Evolutionary conservation across 2,797 vertebrate genomes (phyloP).

Genomic region (Mionectes olivaceus): DNA sequence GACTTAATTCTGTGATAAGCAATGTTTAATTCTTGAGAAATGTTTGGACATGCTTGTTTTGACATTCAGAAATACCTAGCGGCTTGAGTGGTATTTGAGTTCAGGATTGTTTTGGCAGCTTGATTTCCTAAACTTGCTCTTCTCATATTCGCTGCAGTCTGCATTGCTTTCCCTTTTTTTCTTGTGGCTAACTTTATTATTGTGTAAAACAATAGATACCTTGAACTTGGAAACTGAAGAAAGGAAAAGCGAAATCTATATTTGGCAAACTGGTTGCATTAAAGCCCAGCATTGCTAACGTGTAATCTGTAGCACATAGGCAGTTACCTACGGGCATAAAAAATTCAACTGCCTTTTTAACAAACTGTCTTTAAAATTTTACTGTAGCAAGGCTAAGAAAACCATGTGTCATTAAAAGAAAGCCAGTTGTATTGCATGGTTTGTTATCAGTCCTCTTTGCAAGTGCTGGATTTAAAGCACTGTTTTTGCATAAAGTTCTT

Average conservation of each 20-base stretch:
- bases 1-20: slow-evolving; percentile 2
- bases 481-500: background rate
- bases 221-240: slow-evolving; percentile 28
- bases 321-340: background rate
- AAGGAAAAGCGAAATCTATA: background rate
- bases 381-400: background rate
- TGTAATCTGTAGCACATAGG: background rate
- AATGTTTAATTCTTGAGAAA: background rate
- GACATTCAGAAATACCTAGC: background rate
- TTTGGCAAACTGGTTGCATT: background rate
- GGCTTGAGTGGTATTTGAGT: background rate
- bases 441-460: background rate
- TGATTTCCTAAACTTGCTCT: slow-evolving; percentile 25
- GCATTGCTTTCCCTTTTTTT: slow-evolving; percentile 23
- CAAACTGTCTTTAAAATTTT: background rate
- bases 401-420: background rate
- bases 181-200: slow-evolving; percentile 21
- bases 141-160: background rate
- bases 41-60: slow-evolving; percentile 3
- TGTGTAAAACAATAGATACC: slow-evolving; percentile 15
- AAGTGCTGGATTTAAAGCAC: slow-evolving; percentile 12
- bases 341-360: background rate
- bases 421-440: background rate
- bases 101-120: slow-evolving; percentile 29
- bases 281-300: background rate